A percentile compares a stretch with the other conserved stretches of the same genome.
Conservation (phyloP, 2,888 invertebrate genomes). For the Eupithecia centaureata region DNA sequence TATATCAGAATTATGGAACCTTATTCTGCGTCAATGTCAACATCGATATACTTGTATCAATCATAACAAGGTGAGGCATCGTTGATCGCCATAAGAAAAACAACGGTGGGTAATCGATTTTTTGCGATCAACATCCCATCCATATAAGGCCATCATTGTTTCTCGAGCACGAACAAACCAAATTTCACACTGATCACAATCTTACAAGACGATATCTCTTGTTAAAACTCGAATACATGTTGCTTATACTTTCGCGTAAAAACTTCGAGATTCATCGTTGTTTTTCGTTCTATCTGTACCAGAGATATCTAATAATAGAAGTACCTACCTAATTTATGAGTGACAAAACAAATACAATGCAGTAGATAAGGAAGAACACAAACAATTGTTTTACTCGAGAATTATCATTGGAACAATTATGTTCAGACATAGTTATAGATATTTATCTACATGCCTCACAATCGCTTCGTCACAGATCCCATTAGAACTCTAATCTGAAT, state of each 20-base stretch:
- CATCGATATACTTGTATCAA: constrained; percentile 19
- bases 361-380: background rate
- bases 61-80: constrained; percentile 27
- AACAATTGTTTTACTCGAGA: background rate
- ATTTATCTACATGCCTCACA: constrained; percentile 9
- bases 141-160: constrained; percentile 32
- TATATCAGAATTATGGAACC: background rate
- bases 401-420: background rate
- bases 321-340: background rate
- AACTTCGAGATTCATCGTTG: background rate
- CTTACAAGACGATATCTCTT: constrained; percentile 21
- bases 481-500: constrained; percentile 24
- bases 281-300: background rate
- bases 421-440: background rate
- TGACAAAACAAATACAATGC: background rate
- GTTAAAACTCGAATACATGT: constrained; percentile 11
- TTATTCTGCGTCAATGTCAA: constrained; percentile 7
- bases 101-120: constrained; percentile 24
- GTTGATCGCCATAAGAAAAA: constrained; percentile 21
- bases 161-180: constrained; percentile 22
- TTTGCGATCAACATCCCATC: constrained; percentile 22
- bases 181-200: constrained; percentile 28
- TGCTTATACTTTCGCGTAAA: background rate
- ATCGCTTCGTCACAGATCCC: constrained; percentile 17
- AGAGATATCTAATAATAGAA: background rate